These are phyloP conservation scores for Lepisosteus osseus DNA, from an alignment of 2,113 vertebrate species.

Conservation along the genomic window DNA sequence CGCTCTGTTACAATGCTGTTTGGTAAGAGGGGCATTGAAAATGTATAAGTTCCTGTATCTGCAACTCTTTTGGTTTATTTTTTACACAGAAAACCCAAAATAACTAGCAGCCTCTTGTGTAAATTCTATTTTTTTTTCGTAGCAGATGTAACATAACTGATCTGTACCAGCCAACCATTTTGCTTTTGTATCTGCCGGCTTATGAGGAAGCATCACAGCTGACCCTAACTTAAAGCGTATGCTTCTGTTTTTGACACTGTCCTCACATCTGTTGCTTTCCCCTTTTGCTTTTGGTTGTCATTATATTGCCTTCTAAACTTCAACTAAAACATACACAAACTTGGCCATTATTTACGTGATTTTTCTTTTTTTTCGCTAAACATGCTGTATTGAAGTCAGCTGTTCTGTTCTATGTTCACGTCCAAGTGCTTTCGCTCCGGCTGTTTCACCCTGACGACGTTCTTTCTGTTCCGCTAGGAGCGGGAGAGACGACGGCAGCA, in stretches of 20 bases:
- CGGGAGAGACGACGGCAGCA: constrained; percentile 87
- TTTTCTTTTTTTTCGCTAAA: constrained; percentile 69
- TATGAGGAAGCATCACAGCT: constrained; percentile 78
- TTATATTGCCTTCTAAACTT: constrained; percentile 77
- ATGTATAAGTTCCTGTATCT: constrained; percentile 1
- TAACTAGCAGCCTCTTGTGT: constrained; percentile 25
- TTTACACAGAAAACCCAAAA: neutral
- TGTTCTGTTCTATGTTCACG: constrained; percentile 44
- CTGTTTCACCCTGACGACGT: constrained; percentile 54
- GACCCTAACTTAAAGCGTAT: constrained; percentile 76
- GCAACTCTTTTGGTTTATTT: constrained; percentile 3
- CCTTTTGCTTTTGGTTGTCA: constrained; percentile 77
- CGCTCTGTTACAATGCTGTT: neutral
- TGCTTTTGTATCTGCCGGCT: constrained; percentile 75
- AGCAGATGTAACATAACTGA: constrained; percentile 79
- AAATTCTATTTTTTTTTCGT: constrained; percentile 37
- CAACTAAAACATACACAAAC: constrained; percentile 77
- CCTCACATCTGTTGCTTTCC: constrained; percentile 82
- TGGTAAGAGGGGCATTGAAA: neutral
- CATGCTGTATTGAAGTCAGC: constrained; percentile 52
- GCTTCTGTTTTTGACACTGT: constrained; percentile 76
- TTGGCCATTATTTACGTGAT: constrained; percentile 72
- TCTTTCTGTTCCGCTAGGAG: constrained; percentile 75
- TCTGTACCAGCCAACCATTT: constrained; percentile 78
- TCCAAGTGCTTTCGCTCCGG: constrained; percentile 11